A percentile compares a stretch with the other conserved stretches of the same genome.
phyloP scores from a whole-genome alignment of 2,797 vertebrate species.

The Karalla daura region DNA sequence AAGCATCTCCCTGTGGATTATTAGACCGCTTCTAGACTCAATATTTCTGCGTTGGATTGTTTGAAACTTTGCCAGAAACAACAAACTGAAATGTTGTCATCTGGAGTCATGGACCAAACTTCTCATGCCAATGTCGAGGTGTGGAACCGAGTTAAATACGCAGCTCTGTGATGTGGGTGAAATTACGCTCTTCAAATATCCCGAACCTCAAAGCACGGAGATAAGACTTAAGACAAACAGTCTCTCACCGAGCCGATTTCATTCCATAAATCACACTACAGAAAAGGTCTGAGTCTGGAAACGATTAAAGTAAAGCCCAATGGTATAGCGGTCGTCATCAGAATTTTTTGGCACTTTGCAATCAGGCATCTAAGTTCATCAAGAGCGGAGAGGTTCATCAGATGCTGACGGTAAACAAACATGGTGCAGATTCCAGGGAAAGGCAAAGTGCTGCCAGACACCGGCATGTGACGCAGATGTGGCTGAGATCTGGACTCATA shows the following conservation, averaged over 20 bases:
- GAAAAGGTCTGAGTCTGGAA: constrained; percentile 50
- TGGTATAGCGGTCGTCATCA: constrained; percentile 38
- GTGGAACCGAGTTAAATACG: neutral
- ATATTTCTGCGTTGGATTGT: too few species aligned
- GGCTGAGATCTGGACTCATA: constrained; percentile 15
- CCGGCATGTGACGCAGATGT: constrained; percentile 40
- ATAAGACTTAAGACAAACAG: neutral
- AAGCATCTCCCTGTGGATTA: too few species aligned
- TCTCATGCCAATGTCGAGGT: too few species aligned
- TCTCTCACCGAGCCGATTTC: neutral
- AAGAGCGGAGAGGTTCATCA: constrained; percentile 19
- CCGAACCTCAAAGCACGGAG: neutral
- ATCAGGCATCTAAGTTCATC: constrained; percentile 55
- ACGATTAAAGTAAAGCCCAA: constrained; percentile 50
- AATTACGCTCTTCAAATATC: constrained; percentile 4
- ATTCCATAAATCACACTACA: neutral
- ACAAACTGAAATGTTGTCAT: too few species aligned
- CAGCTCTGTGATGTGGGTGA: neutral
- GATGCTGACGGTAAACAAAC: constrained; percentile 56
- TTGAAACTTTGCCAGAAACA: too few species aligned
- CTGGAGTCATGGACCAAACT: too few species aligned
- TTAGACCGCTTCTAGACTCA: too few species aligned
- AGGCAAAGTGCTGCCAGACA: constrained; percentile 29
- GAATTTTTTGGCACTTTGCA: constrained; percentile 23
- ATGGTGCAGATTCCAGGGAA: constrained; percentile 16